Conservation (phyloP, 2,113 vertebrate genomes). For the Petroica traversi region DNA sequence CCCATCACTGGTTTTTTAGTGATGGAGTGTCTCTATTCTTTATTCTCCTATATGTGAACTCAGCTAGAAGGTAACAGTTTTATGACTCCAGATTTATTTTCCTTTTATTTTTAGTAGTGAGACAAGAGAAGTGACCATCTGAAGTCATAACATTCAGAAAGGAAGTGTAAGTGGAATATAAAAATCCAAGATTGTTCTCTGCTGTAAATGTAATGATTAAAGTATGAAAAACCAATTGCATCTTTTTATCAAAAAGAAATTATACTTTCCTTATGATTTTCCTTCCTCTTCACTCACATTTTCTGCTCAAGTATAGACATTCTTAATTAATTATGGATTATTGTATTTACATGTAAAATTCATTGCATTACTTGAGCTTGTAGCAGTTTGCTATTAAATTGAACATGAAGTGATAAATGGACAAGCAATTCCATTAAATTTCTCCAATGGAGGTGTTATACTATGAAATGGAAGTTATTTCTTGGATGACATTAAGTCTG, state of each 20-base stretch:
- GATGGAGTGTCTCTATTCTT: neutral
- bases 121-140: neutral
- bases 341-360: neutral
- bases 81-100: conserved; percentile 14
- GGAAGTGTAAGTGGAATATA: neutral
- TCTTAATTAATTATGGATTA: neutral
- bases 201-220: neutral
- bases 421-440: neutral
- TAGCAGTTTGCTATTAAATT: neutral
- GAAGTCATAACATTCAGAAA: neutral
- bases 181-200: neutral
- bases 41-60: neutral
- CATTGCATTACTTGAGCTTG: neutral
- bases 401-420: neutral
- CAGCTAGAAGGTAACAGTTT: neutral
- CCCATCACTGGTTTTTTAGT: neutral
- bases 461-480: neutral
- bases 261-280: neutral
- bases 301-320: neutral
- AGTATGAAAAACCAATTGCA: neutral
- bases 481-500: neutral
- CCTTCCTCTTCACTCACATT: neutral
- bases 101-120: neutral
- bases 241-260: neutral
- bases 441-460: neutral